Conservation (phyloP, 2,888 invertebrate genomes). For the Polydesmus complanatus region DNA sequence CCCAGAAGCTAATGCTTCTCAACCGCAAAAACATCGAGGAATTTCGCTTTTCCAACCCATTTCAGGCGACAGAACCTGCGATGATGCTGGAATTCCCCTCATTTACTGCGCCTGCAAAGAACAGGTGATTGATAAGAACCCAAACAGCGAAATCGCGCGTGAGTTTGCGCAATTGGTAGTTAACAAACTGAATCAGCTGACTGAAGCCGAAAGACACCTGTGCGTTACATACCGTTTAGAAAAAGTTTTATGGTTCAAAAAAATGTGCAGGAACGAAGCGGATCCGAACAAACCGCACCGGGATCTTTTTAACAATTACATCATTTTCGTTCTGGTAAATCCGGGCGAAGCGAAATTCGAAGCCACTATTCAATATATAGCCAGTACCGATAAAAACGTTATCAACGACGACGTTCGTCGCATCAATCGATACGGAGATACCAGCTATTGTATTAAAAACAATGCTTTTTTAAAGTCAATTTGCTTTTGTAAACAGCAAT, state of each 20-base stretch:
- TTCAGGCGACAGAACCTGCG: slow-evolving; percentile 56
- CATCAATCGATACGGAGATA: slow-evolving; percentile 31
- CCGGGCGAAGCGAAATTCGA: slow-evolving; percentile 66
- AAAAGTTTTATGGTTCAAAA: slow-evolving; percentile 34
- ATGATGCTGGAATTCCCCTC: slow-evolving; percentile 57
- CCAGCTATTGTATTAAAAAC: not conserved
- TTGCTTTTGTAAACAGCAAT: slow-evolving; percentile 4
- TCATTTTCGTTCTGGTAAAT: slow-evolving; percentile 45
- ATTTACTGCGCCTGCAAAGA: slow-evolving; percentile 82
- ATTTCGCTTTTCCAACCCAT: slow-evolving; percentile 65
- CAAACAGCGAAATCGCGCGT: not conserved
- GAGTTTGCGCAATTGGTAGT: slow-evolving; percentile 38
- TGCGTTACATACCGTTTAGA: slow-evolving; percentile 49
- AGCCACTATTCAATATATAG: slow-evolving; percentile 46
- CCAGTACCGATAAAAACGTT: slow-evolving; percentile 29
- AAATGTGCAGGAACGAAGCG: not conserved
- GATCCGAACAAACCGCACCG: not conserved
- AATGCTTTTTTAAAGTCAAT: not conserved
- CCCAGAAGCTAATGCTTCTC: not conserved
- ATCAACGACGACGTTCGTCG: slow-evolving; percentile 47
- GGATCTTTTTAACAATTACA: slow-evolving; percentile 25
- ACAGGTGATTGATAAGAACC: slow-evolving; percentile 30
- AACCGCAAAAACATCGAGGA: slow-evolving; percentile 34
- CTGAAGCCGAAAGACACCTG: slow-evolving; percentile 46
- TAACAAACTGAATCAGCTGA: slow-evolving; percentile 42